Base-by-base conservation (phyloP, 2,113 vertebrate genomes). In the Taurulus bubalis region DNA sequence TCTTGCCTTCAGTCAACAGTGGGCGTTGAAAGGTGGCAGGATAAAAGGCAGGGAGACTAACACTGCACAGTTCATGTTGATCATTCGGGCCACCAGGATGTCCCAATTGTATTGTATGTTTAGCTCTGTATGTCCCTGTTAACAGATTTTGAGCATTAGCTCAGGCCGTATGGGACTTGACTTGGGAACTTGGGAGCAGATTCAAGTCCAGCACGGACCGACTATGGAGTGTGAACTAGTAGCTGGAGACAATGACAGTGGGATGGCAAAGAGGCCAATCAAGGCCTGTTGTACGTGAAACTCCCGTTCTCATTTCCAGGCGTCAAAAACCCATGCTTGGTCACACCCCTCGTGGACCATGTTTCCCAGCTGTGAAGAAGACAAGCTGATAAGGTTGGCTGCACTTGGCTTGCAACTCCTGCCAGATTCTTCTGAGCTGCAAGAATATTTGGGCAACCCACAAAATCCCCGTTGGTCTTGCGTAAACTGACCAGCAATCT, bases 1-100 rank as follows among this genome's bases (percentile, higher is more conserved):
- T 69, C n/a, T 32, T 38, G 42, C 28, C 7, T 83, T 84, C 42
- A 30, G 75, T 75, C 26, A 2, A 75, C 34, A 42, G 22, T 6
- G 15, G n/a, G 28, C 2, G 0, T 62, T 67, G 18, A 70, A 49
- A 67, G 22, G 60, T 75, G 47, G 75, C 28, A 68, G 79, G 62
- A 67, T 76, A 20, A 15, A 14, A 28, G 20, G 30, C 12, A 47
- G n/a, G 16, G 51, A 51, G 51, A 26, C 34, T 59, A 40, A 58
- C 24, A 51, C 65, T 75, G 67, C 51, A 55, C 47, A 76, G 75
- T 51, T 36, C 56, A 69, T 85, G 78, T 55, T 73, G 32, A 90
- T 69, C 66, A 76, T 45, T 15, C 2, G 40, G 40, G 47, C 9
- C 36, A 15, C 26, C 32, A 40, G 42, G 36, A 71, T 7, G 28